Base-by-base conservation (phyloP, 1,140 invertebrate genomes). In the Tetramorium simillimum region DNA sequence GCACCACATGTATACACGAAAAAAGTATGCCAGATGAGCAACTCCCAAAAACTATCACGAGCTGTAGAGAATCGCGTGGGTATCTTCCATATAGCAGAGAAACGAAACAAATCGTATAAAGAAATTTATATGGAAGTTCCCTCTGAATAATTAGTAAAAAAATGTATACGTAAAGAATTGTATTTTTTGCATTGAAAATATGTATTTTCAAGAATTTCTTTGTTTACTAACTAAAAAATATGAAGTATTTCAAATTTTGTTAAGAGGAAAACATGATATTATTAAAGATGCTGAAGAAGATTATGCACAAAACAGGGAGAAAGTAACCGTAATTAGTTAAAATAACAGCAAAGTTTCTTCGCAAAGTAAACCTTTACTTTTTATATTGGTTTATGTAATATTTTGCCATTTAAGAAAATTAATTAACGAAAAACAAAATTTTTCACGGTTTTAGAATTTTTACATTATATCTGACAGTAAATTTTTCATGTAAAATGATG, bases 1-100 rank as follows among this genome's bases (percentile, higher is more conserved):
- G 73, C 70, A 78, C 58, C 12, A 40, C n/a, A 21, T 16, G 21
- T 78, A 78, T 85, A 72, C 65, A 21, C n/a, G 43, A 9, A 46
- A 78, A 63, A 78, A 49, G 16, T 78, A 7, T 49, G 21, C 16
- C 58, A 63, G 24, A n/a, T 21, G 6, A 78, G n/a, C 28, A 28
- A 5, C 18, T 18, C 28, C 12, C 40, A 16, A 51, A 49, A 78
- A 78, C 16, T 3, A 49, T 2, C 4, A 18, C 21, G 10, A 62
- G 21, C 14, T 63, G 6, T 12, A 12, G 5, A 33, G n/a, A 63
- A 46, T 62, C 3, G 40, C 21, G 58, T 1, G 7, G n/a, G 14
- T 16, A 56, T 7, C 49, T 78, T 33, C 1, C 14, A 37, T 16
- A 28, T 16, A 16, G 18, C 14, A 46, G 16, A 18, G 5, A 62